phyloP scores from a whole-genome alignment of 2,888 invertebrate species.

The Lymantria monacha region DNA sequence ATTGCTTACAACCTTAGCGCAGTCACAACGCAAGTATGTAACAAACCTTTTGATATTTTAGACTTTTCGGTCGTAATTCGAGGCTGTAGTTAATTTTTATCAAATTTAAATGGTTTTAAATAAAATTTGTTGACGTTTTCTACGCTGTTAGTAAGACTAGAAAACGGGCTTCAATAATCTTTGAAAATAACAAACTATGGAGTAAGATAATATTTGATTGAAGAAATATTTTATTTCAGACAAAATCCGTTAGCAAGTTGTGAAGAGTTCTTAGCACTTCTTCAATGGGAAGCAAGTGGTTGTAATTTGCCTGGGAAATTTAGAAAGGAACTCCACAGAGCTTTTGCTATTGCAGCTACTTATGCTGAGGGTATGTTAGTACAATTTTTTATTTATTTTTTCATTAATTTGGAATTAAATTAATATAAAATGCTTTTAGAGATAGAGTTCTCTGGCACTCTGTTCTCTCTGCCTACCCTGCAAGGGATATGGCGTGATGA shows the following conservation, averaged over 20 bases:
- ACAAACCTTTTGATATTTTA: not conserved
- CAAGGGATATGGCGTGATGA: no score
- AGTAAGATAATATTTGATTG: not conserved
- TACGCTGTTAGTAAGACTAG: no score
- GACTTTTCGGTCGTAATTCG: not conserved
- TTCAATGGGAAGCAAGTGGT: constrained; percentile 70
- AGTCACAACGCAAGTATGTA: constrained; percentile 46
- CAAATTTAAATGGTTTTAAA: no score
- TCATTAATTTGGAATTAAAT: no score
- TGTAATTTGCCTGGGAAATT: constrained; percentile 63
- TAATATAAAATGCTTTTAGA: not conserved
- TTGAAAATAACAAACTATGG: no score
- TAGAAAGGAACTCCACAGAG: constrained; percentile 85
- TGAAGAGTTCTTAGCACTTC: constrained; percentile 65
- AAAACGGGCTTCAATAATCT: no score
- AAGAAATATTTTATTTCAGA: constrained; percentile 33
- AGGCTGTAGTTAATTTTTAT: no score
- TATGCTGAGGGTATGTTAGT: constrained; percentile 62
- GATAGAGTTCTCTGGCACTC: no score
- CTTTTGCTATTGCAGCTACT: constrained; percentile 85
- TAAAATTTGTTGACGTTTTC: no score
- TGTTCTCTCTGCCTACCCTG: no score
- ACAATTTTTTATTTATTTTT: not conserved
- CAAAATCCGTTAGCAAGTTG: constrained; percentile 65
- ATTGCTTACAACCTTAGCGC: constrained; percentile 55